phyloP scores from a whole-genome alignment of 2,888 invertebrate genomes.

The Oscheius sp. region DNA sequence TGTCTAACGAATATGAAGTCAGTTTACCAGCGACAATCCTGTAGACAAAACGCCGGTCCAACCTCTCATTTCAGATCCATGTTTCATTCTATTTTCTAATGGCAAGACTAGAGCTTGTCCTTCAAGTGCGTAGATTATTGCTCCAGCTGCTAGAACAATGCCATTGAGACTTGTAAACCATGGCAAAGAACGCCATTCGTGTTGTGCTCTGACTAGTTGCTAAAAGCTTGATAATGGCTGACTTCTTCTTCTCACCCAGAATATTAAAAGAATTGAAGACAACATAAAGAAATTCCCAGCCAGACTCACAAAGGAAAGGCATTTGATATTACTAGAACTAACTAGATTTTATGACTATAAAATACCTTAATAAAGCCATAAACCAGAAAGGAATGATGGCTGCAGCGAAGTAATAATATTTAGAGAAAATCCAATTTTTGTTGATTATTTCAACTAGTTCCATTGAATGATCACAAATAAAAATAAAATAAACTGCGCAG shows the following conservation, averaged over 20 bases:
- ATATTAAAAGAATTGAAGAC: slow-evolving; percentile 16
- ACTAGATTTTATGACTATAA: neutral
- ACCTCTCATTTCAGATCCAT: slow-evolving; percentile 85
- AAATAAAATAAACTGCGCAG: slow-evolving; percentile 64
- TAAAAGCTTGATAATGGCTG: slow-evolving; percentile 30
- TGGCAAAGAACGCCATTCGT: slow-evolving; percentile 44
- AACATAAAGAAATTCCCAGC: slow-evolving; percentile 26
- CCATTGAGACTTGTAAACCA: slow-evolving; percentile 57
- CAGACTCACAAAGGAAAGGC: slow-evolving; percentile 24
- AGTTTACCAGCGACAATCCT: slow-evolving; percentile 15
- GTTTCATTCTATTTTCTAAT: slow-evolving; percentile 89
- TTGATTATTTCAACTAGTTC: slow-evolving; percentile 36
- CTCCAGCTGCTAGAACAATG: slow-evolving; percentile 61
- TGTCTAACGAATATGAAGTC: neutral
- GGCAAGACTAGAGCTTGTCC: slow-evolving; percentile 78
- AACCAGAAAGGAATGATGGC: slow-evolving; percentile 17
- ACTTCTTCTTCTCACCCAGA: slow-evolving; percentile 19
- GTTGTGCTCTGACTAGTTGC: slow-evolving; percentile 41
- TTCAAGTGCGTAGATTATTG: slow-evolving; percentile 66
- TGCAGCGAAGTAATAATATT: slow-evolving; percentile 5
- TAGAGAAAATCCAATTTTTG: neutral
- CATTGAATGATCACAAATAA: slow-evolving; percentile 57
- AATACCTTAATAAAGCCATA: slow-evolving; percentile 13
- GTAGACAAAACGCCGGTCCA: slow-evolving; percentile 12
- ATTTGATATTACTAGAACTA: slow-evolving; percentile 8